These are phyloP conservation scores for Ceyx margarethae DNA, from an alignment of 2,113 vertebrate species.

Conservation along the genomic window DNA sequence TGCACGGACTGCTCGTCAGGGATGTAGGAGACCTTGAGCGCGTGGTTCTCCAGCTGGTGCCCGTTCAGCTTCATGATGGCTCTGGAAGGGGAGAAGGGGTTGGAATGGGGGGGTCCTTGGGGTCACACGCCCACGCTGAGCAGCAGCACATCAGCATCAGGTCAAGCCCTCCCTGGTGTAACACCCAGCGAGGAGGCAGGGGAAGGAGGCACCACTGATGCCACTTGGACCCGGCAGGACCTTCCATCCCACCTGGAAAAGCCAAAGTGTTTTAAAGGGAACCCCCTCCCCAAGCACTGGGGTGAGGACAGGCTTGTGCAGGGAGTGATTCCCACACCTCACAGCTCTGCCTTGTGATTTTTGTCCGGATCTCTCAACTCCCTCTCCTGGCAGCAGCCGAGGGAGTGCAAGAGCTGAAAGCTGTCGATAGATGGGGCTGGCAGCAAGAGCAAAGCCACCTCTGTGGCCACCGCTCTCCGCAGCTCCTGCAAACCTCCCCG, in stretches of 20 bases:
- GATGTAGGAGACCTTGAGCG: slow-evolving; percentile 91
- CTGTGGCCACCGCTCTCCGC: accelerated
- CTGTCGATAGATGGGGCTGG: slow-evolving; percentile 44
- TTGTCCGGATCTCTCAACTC: accelerated
- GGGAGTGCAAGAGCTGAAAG: not conserved
- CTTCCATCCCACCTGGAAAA: not conserved
- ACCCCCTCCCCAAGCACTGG: accelerated
- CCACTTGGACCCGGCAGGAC: accelerated
- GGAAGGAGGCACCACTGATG: accelerated
- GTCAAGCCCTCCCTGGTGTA: not conserved
- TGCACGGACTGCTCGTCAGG: slow-evolving; percentile 84
- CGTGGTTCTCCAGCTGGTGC: slow-evolving; percentile 91
- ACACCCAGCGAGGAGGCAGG: accelerated
- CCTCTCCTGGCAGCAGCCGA: not conserved
- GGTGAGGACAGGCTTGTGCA: not conserved
- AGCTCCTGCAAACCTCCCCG: not conserved
- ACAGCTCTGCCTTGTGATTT: accelerated
- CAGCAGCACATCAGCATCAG: not conserved
- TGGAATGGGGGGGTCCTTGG: too few relatives aligned
- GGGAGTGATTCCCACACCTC: not conserved
- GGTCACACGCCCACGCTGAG: accelerated
- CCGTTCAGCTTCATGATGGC: slow-evolving; percentile 95
- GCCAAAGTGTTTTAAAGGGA: not conserved
- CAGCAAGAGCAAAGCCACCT: not conserved
- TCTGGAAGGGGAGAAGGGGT: slow-evolving; percentile 57